Base-by-base conservation (phyloP, 1,140 invertebrate genomes). In the Drosophila equinoxialis region DNA sequence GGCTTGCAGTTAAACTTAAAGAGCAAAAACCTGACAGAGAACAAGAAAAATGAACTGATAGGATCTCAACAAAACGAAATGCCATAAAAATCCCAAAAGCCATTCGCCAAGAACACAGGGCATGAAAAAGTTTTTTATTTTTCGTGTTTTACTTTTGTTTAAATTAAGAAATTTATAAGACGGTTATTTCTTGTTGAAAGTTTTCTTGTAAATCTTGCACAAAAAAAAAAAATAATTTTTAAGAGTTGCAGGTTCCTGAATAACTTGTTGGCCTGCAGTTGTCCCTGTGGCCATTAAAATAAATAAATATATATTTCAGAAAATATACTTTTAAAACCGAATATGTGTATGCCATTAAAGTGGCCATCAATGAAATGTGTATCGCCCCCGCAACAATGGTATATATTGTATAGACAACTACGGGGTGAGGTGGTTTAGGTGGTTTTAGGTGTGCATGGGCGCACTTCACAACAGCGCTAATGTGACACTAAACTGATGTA, bases 401-500 rank as follows among this genome's bases (percentile, higher is more conserved):
- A 51, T 51, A 48, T 48, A 48, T 6, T 35, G 13, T 33, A 8
- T 37, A 39, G 37, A 39, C 42, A 23, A 54, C 30, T 5, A 33
- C 65, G 37, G 54, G 69, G 37, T 35, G 64, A 68, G 68, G 71
- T 57, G 63, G n/a, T 48, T 30, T 30, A 30, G 30, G 30, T 30
- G 30, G 30, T 30, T 30, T 30, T 39, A 59, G 59, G 62, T 26
- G 23, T 77, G 65, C 58, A 65, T 65, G 73, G 54, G 42, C 72
- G 60, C 70, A 65, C 65, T 75, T 78, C 68, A 71, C 76, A 78
- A 79, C 71, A 81, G 42, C 67, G 68, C 84, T 89, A 89, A 89
- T 89, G 84, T 89, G 84, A 89, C 84, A 89, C 77, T 89, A 89
- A 89, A 84, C 80, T 89, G 84, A 89, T 89, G 84, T 89, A 78